A percentile compares a stretch with the other conserved stretches of the same genome.
Conservation (phyloP, 23 tunicate genomes). For the Corella eumyota region DNA sequence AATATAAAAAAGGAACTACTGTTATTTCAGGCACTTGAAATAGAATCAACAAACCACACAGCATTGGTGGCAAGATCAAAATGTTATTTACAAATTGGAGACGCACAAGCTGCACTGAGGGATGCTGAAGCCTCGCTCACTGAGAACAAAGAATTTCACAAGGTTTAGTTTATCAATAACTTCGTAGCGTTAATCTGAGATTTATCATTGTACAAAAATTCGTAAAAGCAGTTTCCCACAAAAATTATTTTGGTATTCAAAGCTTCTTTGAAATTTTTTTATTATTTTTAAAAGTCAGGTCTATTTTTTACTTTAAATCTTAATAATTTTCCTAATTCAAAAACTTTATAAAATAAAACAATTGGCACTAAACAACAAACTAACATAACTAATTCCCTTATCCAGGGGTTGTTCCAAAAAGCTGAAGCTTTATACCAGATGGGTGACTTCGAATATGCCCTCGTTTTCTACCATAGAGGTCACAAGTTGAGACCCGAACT, state of each 20-base stretch:
- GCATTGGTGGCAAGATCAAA: conserved; percentile 90
- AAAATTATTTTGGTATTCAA: too few relatives aligned
- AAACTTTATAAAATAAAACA: too few relatives aligned
- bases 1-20: too few relatives aligned
- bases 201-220: too few relatives aligned
- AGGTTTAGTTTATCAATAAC: conserved; percentile 13
- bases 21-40: conserved; percentile 49
- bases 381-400: too few relatives aligned
- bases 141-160: conserved; percentile 74
- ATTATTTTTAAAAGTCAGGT: too few relatives aligned
- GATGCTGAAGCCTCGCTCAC: conserved; percentile 81
- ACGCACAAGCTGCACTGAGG: conserved; percentile 67
- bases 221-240: too few relatives aligned
- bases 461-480: conserved; percentile 95
- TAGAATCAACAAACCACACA: conserved; percentile 34
- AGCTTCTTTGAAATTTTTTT: too few relatives aligned
- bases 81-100: conserved; percentile 91
- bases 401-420: conserved; percentile 86
- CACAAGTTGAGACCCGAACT: conserved; percentile 93
- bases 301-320: too few relatives aligned
- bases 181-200: too few relatives aligned
- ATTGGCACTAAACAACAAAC: too few relatives aligned
- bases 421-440: conserved; percentile 96
- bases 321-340: too few relatives aligned
- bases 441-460: conserved; percentile 96